Conservation (phyloP, 2,888 invertebrate genomes). For the Cheiracanthium punctorium region DNA sequence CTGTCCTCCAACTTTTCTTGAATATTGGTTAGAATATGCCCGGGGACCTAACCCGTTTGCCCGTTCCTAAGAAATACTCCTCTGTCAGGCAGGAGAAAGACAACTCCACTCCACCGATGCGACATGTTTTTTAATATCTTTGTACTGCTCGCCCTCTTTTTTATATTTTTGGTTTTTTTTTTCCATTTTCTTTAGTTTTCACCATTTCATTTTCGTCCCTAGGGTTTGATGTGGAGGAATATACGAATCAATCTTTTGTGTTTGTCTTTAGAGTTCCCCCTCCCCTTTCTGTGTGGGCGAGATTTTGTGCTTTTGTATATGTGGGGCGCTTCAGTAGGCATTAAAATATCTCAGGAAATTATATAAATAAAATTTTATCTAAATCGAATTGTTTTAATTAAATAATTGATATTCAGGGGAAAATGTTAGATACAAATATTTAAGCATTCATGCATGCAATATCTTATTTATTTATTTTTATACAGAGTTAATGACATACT, state of each 20-base stretch:
- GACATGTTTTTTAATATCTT: slow-evolving; percentile 69
- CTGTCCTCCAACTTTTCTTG: slow-evolving; percentile 37
- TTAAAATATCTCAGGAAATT: no score
- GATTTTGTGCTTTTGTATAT: no score
- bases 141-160: slow-evolving; percentile 45
- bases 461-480: no score
- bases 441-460: no score
- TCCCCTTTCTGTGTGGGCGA: no score
- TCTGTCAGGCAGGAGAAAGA: slow-evolving; percentile 60
- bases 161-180: slow-evolving; percentile 13
- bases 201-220: background rate
- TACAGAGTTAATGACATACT: no score
- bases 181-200: background rate
- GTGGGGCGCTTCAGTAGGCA: no score
- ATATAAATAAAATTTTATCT: no score
- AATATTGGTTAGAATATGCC: slow-evolving; percentile 62
- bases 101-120: slow-evolving; percentile 66
- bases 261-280: no score
- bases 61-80: slow-evolving; percentile 57
- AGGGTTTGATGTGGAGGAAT: background rate
- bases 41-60: slow-evolving; percentile 25
- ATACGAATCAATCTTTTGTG: background rate
- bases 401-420: no score
- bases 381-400: no score
- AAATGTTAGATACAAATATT: no score